These are phyloP conservation scores for Hydrocynus forskahlii DNA, from an alignment of 2,797 vertebrate species.

Conservation along the genomic window DNA sequence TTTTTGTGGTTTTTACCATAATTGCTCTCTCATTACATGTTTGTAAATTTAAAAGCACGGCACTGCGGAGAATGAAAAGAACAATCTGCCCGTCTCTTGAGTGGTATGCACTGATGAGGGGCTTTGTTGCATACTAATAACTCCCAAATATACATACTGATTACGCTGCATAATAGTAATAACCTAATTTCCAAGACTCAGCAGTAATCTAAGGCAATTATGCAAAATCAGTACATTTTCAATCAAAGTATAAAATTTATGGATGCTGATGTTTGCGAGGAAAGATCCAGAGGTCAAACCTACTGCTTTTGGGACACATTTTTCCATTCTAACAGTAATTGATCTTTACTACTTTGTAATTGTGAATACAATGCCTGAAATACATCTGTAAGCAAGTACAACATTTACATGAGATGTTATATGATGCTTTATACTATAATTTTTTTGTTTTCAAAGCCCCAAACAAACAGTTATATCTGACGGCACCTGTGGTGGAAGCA, in stretches of 20 bases:
- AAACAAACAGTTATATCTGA: neutral
- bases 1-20: slow-evolving; percentile 52
- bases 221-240: neutral
- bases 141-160: neutral
- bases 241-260: neutral
- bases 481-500: neutral
- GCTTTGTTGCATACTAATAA: neutral
- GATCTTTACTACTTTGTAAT: no score
- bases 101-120: neutral
- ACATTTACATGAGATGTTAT: no score
- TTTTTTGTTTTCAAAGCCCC: neutral
- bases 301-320: neutral
- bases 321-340: neutral
- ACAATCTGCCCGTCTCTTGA: slow-evolving; percentile 1
- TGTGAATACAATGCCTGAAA: neutral
- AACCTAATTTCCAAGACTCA: neutral
- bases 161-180: neutral
- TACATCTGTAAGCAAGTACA: no score
- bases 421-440: no score
- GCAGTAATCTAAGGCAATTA: neutral
- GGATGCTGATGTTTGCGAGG: neutral
- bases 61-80: slow-evolving; percentile 15
- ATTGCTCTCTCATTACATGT: slow-evolving; percentile 37
- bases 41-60: slow-evolving; percentile 9
- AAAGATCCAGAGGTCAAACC: neutral